Conservation (phyloP, 2,797 vertebrate species). For the Chrysocyon brachyurus region DNA sequence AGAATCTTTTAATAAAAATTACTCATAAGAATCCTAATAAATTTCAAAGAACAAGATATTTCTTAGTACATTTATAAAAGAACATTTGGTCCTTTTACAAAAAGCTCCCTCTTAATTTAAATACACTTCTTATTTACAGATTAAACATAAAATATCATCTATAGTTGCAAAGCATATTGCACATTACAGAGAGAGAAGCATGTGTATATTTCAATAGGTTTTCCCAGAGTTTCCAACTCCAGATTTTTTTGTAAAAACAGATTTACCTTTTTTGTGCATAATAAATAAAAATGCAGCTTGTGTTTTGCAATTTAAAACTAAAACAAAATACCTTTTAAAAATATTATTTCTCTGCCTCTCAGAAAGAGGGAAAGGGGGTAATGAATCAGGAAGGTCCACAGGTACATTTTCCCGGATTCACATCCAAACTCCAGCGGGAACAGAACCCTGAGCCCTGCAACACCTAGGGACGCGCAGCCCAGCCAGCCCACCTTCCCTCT, state of each 20-base stretch:
- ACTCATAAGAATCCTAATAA: conserved; percentile 85
- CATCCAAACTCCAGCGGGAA: neutral
- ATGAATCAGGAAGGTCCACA: conserved; percentile 57
- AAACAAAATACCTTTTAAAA: conserved; percentile 57
- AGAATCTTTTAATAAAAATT: conserved; percentile 87
- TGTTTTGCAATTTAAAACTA: conserved; percentile 68
- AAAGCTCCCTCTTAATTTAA: conserved; percentile 84
- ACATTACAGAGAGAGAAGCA: conserved; percentile 83
- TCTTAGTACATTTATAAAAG: conserved; percentile 84
- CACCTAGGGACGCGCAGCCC: neutral
- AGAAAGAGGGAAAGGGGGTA: neutral
- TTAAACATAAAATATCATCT: conserved; percentile 82
- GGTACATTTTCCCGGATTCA: conserved; percentile 34
- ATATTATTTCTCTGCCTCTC: conserved; percentile 55
- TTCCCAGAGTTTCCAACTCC: conserved; percentile 78
- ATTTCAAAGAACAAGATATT: conserved; percentile 83
- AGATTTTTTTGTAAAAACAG: conserved; percentile 70
- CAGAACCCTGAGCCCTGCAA: neutral
- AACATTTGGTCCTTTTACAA: conserved; percentile 86
- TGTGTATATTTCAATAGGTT: conserved; percentile 71
- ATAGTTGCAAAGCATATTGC: conserved; percentile 86
- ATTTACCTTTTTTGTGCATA: conserved; percentile 69
- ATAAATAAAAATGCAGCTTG: conserved; percentile 80
- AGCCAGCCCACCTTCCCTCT: neutral
- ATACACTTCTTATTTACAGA: conserved; percentile 85